These are phyloP conservation scores for Heterohyrax brucei DNA, from an alignment of 2,797 vertebrate species.

Conservation along the genomic window DNA sequence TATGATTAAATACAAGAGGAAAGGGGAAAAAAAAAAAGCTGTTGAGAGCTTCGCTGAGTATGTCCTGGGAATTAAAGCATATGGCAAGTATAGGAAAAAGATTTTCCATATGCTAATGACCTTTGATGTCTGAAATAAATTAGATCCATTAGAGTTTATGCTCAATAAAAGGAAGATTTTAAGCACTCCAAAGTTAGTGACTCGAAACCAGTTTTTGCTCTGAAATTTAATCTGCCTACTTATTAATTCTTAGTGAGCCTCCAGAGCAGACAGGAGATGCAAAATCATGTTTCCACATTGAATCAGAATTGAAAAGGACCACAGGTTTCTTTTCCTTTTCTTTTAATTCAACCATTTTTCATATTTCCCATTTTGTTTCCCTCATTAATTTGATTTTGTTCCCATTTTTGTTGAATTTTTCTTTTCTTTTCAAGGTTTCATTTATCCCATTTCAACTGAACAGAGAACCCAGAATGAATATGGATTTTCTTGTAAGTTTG, in stretches of 20 bases:
- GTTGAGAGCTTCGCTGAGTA: constrained; percentile 88
- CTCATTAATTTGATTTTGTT: constrained; percentile 93
- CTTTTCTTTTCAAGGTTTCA: constrained; percentile 97
- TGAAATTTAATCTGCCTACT: constrained; percentile 92
- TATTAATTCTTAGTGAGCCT: constrained; percentile 94
- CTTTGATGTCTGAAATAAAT: constrained; percentile 93
- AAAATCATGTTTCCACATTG: constrained; percentile 90
- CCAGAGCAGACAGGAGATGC: constrained; percentile 93
- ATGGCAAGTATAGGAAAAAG: constrained; percentile 91
- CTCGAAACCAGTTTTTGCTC: constrained; percentile 94
- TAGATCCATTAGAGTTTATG: constrained; percentile 94
- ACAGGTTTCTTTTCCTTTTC: constrained; percentile 87
- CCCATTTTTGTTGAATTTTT: constrained; percentile 92
- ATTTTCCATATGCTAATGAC: constrained; percentile 93
- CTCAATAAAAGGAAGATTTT: constrained; percentile 92
- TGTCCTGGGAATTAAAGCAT: constrained; percentile 92
- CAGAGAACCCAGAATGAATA: constrained; percentile 98
- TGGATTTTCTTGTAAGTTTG: constrained; percentile 99
- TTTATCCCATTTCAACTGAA: constrained; percentile 99
- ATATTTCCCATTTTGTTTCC: constrained; percentile 93
- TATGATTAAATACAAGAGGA: constrained; percentile 90
- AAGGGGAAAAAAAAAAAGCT: constrained; percentile 79
- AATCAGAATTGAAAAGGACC: constrained; percentile 89
- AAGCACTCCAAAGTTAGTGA: constrained; percentile 94
- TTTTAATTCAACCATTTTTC: constrained; percentile 92